phyloP scores from a whole-genome alignment of 2,888 invertebrate genomes.

The Geophilus truncorum region DNA sequence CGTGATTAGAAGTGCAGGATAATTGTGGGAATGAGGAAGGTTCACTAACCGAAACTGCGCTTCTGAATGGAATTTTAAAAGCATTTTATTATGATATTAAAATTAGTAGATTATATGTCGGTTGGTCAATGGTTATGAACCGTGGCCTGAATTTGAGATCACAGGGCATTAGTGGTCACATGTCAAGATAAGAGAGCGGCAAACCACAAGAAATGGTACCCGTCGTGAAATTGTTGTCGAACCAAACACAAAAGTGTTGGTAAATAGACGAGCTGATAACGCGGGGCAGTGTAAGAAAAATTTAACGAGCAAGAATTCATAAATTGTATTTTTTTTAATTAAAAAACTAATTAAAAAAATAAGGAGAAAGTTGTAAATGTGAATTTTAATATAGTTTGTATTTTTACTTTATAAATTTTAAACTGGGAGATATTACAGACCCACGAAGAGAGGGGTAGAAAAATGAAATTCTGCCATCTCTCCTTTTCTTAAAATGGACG shows the following conservation, averaged over 20 bases:
- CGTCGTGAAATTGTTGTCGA: not conserved
- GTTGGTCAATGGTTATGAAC: not conserved
- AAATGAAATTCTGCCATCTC: not conserved
- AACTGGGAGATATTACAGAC: not conserved
- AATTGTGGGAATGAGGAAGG: too few relatives aligned
- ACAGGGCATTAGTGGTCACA: not conserved
- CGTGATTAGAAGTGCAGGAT: not conserved
- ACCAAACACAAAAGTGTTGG: not conserved
- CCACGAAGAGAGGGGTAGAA: not conserved
- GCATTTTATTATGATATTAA: not conserved
- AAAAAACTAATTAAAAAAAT: too few relatives aligned
- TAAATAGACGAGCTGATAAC: not conserved
- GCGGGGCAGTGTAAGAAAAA: not conserved
- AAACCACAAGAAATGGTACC: not conserved
- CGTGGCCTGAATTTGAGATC: not conserved
- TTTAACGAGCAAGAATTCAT: not conserved
- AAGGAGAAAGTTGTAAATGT: too few relatives aligned
- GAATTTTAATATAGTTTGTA: not conserved
- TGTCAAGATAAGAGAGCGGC: not conserved
- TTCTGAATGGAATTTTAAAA: not conserved
- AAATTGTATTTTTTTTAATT: too few relatives aligned
- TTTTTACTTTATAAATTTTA: not conserved
- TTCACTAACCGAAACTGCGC: too few relatives aligned
- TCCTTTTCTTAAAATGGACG: not conserved
- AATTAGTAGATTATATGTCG: not conserved